Evolutionary conservation across 2,113 vertebrate species (phyloP).

Genomic region (Elgaria multicarinata): DNA sequence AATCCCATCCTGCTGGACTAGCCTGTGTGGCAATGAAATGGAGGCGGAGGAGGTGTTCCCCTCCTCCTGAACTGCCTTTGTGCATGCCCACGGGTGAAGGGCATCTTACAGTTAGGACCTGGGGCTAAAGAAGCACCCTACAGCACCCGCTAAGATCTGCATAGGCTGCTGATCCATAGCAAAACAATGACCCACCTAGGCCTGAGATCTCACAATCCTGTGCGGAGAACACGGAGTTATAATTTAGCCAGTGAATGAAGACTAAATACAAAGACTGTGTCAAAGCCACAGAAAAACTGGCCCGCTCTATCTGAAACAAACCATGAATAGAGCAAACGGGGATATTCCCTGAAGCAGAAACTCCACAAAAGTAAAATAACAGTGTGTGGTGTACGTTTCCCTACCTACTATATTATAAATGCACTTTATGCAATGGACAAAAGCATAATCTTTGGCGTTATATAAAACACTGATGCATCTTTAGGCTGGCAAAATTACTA

Average conservation of each 20-base stretch:
- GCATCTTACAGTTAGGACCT: too few species aligned
- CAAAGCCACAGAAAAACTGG: not conserved
- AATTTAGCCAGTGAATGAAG: not conserved
- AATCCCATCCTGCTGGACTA: not conserved
- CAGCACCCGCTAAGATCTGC: not conserved
- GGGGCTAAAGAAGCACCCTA: not conserved
- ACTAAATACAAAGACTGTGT: too few species aligned
- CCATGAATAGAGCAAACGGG: not conserved
- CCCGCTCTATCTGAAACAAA: not conserved
- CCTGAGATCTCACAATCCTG: not conserved
- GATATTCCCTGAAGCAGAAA: not conserved
- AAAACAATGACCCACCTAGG: too few species aligned
- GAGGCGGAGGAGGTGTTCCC: not conserved
- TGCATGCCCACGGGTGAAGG: not conserved
- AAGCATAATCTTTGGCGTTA: not conserved
- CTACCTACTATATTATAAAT: not conserved
- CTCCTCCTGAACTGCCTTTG: too few species aligned
- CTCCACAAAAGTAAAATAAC: not conserved
- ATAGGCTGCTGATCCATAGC: not conserved
- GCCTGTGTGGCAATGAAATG: not conserved
- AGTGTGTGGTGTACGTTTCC: fast-evolving
- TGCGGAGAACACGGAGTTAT: not conserved
- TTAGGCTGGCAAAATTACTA: not conserved
- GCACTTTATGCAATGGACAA: not conserved
- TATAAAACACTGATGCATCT: fast-evolving